A percentile compares a stretch with the other conserved stretches of the same genome.
Evolutionary conservation across 2,888 invertebrate genomes (phyloP).

Genomic region (Dryadula phaetusa): DNA sequence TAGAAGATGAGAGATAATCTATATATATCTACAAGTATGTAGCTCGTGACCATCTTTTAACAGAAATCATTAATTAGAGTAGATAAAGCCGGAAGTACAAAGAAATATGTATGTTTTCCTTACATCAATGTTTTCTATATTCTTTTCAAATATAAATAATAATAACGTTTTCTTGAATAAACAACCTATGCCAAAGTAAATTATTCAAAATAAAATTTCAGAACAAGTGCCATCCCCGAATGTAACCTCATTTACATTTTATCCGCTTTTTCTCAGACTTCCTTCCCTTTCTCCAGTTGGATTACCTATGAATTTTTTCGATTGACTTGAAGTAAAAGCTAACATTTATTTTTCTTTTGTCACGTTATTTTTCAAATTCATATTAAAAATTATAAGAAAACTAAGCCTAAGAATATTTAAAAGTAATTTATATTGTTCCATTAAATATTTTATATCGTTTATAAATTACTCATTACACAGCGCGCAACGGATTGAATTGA

Average conservation of each 20-base stretch:
- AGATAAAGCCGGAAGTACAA: too few relatives aligned
- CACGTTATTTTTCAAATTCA: slow-evolving; percentile 10
- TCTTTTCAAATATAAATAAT: neutral
- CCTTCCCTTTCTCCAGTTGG: slow-evolving; percentile 22
- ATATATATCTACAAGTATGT: too few relatives aligned
- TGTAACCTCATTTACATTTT: slow-evolving; percentile 63
- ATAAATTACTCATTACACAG: neutral
- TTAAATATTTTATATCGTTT: neutral
- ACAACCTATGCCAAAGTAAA: slow-evolving; percentile 16
- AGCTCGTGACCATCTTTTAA: too few relatives aligned
- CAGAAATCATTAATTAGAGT: too few relatives aligned
- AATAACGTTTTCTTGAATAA: neutral
- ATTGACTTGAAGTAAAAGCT: slow-evolving; percentile 24
- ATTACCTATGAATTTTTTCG: slow-evolving; percentile 24
- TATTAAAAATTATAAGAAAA: neutral
- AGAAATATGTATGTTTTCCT: neutral
- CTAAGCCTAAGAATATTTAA: neutral
- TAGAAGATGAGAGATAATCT: too few relatives aligned
- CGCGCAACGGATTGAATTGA: neutral
- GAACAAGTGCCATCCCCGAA: slow-evolving; percentile 63
- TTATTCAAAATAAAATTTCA: slow-evolving; percentile 60
- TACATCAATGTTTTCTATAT: neutral
- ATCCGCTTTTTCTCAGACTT: slow-evolving; percentile 49
- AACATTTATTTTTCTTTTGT: slow-evolving; percentile 24
- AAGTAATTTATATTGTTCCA: too few relatives aligned